Evolutionary conservation across 2,113 vertebrate genomes (phyloP), one percentile per base, ranked within the genome.

Genomic region (Colius striatus): DNA sequence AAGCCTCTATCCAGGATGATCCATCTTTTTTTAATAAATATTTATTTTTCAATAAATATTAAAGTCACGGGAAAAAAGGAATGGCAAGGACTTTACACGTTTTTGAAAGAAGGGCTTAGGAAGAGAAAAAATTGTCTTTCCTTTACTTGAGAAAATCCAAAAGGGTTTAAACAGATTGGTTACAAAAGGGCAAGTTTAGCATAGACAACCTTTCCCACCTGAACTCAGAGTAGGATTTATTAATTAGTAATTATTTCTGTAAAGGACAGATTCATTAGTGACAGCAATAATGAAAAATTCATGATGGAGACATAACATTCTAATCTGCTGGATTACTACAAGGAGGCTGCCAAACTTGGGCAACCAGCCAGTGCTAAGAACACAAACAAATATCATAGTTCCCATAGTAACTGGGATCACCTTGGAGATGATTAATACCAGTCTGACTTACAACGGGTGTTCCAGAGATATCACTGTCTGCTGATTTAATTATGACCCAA

Each of bases 341-440:
- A 93, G 68, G 48, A 92, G 74, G 58, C 87, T 96, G 91, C 87
- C 87, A 96, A 95, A 94, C 71, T 93, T 95, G 48, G 65, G 85
- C 87, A 1, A 92, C 78, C 86, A 97, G 96, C 80, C 92, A 94
- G 55, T 34, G 70, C 62, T 84, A 43, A 81, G 55, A 92, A 84
- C 68, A 97, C 97, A 98, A 98, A 97, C 96, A 97, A 98, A 97
- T 96, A 97, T 97, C 94, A 92, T 65, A 17, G 97, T 98, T 98
- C 80, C 96, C 92, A 97, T 74, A 93, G 98, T 95, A 98, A 98
- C 97, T 25, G 57, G 95, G 95, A 97, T 98, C 97, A 97, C 97
- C 97, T 98, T 98, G 96, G 97, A 97, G 96, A 98, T 97, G 94
- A 98, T 97, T 98, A 97, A 97, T 97, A 94, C 87, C 50, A 89